A percentile compares a stretch with the other conserved stretches of the same genome.
These are phyloP conservation scores for Tenebrio molitor DNA, from an alignment of 1,140 invertebrate genomes.

Conservation along the genomic window DNA sequence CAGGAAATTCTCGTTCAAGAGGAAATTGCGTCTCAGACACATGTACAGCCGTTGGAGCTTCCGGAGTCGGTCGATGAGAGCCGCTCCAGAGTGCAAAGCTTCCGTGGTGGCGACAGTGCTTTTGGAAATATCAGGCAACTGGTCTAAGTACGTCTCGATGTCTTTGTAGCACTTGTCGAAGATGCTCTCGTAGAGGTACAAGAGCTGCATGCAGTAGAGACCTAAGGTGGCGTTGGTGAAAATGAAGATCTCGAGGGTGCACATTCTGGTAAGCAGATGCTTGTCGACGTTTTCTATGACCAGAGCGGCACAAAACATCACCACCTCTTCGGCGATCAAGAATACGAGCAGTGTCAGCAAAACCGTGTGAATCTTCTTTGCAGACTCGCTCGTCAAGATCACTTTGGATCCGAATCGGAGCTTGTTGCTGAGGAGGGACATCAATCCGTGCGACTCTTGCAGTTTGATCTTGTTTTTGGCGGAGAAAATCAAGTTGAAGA, in stretches of 20 bases:
- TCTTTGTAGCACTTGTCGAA: not conserved
- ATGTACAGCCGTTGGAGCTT: not conserved
- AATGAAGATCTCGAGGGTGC: not conserved
- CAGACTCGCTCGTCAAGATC: not conserved
- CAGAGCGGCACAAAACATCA: not conserved
- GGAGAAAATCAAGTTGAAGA: not conserved
- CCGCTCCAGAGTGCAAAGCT: not conserved
- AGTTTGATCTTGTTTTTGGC: not conserved
- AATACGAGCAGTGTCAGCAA: not conserved
- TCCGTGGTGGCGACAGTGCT: not conserved
- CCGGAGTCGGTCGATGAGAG: not conserved
- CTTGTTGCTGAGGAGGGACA: not conserved
- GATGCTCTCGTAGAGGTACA: not conserved
- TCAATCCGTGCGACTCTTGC: not conserved
- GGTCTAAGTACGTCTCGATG: not conserved
- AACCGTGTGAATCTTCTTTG: too few relatives aligned
- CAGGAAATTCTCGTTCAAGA: not conserved
- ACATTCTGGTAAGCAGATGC: not conserved
- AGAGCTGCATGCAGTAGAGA: not conserved
- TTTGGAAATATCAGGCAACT: too few relatives aligned
- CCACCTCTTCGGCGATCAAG: not conserved
- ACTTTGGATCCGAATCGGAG: not conserved
- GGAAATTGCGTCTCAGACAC: not conserved
- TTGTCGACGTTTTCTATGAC: not conserved
- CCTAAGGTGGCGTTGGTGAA: not conserved